These are phyloP conservation scores for Rhyzopertha dominica DNA, from an alignment of 1,140 invertebrate species.

Conservation along the genomic window DNA sequence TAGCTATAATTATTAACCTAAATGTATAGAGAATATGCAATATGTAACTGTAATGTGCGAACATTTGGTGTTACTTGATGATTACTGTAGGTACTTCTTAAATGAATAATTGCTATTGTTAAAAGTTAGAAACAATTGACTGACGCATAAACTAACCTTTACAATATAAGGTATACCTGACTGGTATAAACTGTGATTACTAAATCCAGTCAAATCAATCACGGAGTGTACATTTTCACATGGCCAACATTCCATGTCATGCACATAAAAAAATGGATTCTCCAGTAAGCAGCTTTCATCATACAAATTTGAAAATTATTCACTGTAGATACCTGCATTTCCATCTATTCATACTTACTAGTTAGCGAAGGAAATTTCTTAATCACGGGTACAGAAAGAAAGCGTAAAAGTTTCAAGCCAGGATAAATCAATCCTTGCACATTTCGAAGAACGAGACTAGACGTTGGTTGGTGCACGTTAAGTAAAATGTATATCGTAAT, in stretches of 20 bases:
- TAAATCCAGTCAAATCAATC: constrained; percentile 37
- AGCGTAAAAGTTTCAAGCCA: constrained; percentile 49
- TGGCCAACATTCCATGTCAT: constrained; percentile 72
- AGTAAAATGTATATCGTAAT: constrained; percentile 38
- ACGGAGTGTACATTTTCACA: constrained; percentile 62
- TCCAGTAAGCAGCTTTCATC: constrained; percentile 72
- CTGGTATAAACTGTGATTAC: constrained; percentile 32
- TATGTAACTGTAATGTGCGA: too few species aligned
- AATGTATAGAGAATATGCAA: too few species aligned
- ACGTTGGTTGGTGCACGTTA: constrained; percentile 44
- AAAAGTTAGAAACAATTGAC: too few species aligned
- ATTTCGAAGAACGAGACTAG: constrained; percentile 45
- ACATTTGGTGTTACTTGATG: too few species aligned
- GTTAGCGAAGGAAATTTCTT: constrained; percentile 47
- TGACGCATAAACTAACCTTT: constrained; percentile 32
- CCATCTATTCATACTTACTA: constrained; percentile 23
- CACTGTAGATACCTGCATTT: constrained; percentile 13
- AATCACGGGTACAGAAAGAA: constrained; percentile 49
- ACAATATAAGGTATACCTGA: constrained; percentile 40
- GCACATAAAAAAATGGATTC: constrained; percentile 68
- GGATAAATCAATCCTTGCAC: constrained; percentile 51
- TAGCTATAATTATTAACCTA: too few species aligned
- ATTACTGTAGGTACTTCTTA: too few species aligned
- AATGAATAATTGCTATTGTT: too few species aligned
- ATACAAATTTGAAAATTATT: constrained; percentile 59